phyloP scores from a whole-genome alignment of 2,888 invertebrate species.

The Apamea crenata region DNA sequence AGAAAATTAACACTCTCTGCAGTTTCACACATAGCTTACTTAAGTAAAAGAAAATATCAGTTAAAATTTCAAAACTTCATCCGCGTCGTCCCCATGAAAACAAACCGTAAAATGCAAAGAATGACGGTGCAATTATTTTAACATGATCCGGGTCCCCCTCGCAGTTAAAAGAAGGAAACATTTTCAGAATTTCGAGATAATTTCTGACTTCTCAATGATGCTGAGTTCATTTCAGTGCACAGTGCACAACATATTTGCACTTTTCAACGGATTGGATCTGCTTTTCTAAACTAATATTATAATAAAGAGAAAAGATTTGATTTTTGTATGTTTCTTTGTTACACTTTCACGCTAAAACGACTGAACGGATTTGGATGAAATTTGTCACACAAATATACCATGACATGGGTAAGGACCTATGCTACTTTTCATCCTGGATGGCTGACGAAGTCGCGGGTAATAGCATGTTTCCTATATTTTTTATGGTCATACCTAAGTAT shows the following conservation, averaged over 20 bases:
- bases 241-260: background rate
- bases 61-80: background rate
- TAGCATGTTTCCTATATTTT: background rate
- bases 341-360: background rate
- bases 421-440: too few relatives aligned
- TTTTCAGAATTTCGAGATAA: slow-evolving; percentile 27
- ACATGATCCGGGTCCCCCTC: slow-evolving; percentile 20
- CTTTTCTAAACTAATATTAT: too few relatives aligned
- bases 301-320: too few relatives aligned
- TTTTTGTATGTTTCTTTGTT: too few relatives aligned
- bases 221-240: background rate
- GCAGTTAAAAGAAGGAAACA: slow-evolving; percentile 28
- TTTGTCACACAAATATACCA: background rate
- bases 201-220: background rate
- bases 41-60: background rate
- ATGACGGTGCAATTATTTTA: slow-evolving; percentile 55
- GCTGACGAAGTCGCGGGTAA: background rate
- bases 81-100: slow-evolving; percentile 30
- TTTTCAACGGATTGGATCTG: background rate
- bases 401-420: too few relatives aligned
- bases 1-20: background rate
- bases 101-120: slow-evolving; percentile 57
- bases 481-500: background rate
- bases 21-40: background rate
- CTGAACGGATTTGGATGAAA: background rate